Evolutionary conservation across 2,797 vertebrate genomes (phyloP), one percentile per base, ranked within the genome.

Genomic region (Liparis tanakae): DNA sequence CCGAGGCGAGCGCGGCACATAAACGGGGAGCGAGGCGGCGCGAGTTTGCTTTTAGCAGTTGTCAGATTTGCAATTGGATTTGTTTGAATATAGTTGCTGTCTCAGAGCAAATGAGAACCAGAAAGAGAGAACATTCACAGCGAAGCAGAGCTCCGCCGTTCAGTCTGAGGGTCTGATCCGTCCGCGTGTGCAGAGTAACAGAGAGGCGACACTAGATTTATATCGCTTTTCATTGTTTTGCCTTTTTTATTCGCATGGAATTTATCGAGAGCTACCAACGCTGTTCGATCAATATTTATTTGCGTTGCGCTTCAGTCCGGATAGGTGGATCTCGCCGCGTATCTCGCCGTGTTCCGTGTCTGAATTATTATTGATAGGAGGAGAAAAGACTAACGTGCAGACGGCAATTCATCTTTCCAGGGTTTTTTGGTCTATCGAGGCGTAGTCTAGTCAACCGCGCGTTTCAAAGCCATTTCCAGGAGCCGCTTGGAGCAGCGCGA

Each of bases 51-150:
- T 92, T 93, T 95, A 94, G 96, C 93, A 93, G 88, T 93, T 94
- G 94, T 93, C 94, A 94, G 88, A 90, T 92, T 91, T 88, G 93
- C 92, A 87, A 92, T 92, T 92, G 94, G 94, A 94, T 94, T 94
- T 96, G 93, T 95, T 93, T 88, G 94, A 95, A 94, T 94, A 89
- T 94, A 94, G 95, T 96, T 96, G 95, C 91, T 88, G 95, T 94
- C 96, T 94, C 87, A 93, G 95, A 93, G 93, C 94, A 94, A 95
- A 96, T 94, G 96, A 96, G 90, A 94, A 85, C 91, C 92, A 93
- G 93, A 92, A 91, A 90, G 94, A 87, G 93, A 91, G 90, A 87
- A 84, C 80, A 86, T 89, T 88, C 91, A 82, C 70, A 85, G 85
- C 75, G 86, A 82, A 79, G 82, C 36, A 85, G 87, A 90, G 90